phyloP scores from a whole-genome alignment of 2,888 invertebrate species.

The Falcaria lacertinaria region DNA sequence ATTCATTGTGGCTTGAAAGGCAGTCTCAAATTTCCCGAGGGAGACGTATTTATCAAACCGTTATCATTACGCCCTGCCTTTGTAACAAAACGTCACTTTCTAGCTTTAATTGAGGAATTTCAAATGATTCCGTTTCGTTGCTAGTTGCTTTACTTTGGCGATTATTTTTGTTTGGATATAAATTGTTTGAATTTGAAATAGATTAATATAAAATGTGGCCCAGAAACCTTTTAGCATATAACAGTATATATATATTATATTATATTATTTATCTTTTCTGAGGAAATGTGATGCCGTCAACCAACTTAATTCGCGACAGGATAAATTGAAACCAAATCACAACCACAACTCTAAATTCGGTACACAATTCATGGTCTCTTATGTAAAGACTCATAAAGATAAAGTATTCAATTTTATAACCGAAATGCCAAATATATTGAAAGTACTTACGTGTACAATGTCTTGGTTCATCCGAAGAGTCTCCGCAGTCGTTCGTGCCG shows the following conservation, averaged over 20 bases:
- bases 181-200: background rate
- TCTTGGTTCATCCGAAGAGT: conserved; percentile 88
- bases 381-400: conserved; percentile 1
- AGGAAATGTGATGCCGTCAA: too few relatives aligned
- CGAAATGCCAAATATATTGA: conserved; percentile 1
- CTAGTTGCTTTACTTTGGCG: background rate
- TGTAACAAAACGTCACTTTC: conserved; percentile 1
- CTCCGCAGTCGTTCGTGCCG: conserved; percentile 88
- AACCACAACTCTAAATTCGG: background rate
- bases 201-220: too few relatives aligned
- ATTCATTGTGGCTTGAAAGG: conserved; percentile 18
- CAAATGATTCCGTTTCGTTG: background rate
- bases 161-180: background rate
- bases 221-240: too few relatives aligned
- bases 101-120: conserved; percentile 1
- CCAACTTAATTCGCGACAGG: too few relatives aligned
- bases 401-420: background rate
- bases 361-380: background rate
- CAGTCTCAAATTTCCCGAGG: conserved; percentile 25
- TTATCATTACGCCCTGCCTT: conserved; percentile 9
- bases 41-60: conserved; percentile 25
- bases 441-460: conserved; percentile 88
- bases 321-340: background rate
- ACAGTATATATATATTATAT: too few relatives aligned
- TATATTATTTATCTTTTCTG: too few relatives aligned